Base-by-base conservation (phyloP, 1,140 invertebrate genomes). In the Zelostemma sp. region DNA sequence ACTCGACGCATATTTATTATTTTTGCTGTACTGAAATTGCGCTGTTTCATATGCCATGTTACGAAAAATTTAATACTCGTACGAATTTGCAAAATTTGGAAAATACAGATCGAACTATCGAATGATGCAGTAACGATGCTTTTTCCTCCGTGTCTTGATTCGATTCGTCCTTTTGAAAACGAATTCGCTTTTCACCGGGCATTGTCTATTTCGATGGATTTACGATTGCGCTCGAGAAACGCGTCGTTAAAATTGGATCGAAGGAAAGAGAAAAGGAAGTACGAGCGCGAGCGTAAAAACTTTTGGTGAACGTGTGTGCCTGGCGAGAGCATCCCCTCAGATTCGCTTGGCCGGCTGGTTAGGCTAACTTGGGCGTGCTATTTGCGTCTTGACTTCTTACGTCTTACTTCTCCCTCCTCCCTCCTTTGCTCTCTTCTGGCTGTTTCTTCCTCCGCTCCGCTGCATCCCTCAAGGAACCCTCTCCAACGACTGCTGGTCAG, bases 361-460 rank as follows among this genome's bases (percentile, higher is more conserved):
- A 85, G 82, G 79, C 83, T 83, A 85, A 85, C 28, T 76, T 83
- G 77, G 75, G 79, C 73, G 75, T 73, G 79, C 80, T 84, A 84
- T 84, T 84, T 84, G 67, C 77, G 81, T 83, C 82, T 82, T 80
- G 79, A 82, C 78, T 84, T 77, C 76, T 80, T 79, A 72, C 76
- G 67, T 79, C 74, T 77, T 68, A 68, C 72, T 70, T 68, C 63
- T 62, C 54, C 41, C 66, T 63, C 55, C 41, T 72, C 56, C 25
- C 56, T 66, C 70, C 43, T 49, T 63, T 31, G 46, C 17, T 57
- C 33, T 49, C 63, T 56, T 49, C 58, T 53, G 49, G 49, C 59
- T 47, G 51, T 63, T 64, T 55, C 53, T 41, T 55, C 59, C 58
- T 74, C 71, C 60, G 58, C 74, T 67, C 71, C 70, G 62, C 63